These are phyloP conservation scores for Rallus crepitans DNA, from an alignment of 2,797 vertebrate species.

Conservation along the genomic window DNA sequence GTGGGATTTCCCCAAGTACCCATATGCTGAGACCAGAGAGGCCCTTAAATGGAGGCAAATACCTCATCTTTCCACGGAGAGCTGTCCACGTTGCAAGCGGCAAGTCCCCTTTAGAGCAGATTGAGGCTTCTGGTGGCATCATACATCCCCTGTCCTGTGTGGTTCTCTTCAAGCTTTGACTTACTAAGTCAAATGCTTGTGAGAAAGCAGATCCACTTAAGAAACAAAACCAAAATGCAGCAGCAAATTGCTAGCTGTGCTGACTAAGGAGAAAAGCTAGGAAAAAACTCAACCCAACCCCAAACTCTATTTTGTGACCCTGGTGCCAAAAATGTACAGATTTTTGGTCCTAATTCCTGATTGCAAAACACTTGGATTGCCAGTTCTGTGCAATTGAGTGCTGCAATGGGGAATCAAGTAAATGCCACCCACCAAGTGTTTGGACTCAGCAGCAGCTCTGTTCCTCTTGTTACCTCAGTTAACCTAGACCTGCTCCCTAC, in stretches of 20 bases:
- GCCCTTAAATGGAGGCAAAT: background rate
- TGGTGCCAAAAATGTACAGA: background rate
- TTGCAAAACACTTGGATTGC: conserved; percentile 2
- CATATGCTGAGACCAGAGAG: background rate
- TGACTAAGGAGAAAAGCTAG: background rate
- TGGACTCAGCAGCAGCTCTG: conserved; percentile 42
- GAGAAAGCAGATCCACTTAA: background rate
- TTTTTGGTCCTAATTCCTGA: conserved; percentile 9
- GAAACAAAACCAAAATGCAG: background rate
- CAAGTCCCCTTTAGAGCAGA: background rate
- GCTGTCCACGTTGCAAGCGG: background rate
- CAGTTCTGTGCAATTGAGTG: background rate
- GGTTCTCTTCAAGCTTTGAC: background rate
- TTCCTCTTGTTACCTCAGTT: conserved; percentile 54
- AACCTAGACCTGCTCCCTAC: conserved; percentile 59
- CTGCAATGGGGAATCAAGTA: background rate
- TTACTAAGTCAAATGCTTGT: background rate
- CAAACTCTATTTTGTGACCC: background rate
- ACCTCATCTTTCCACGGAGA: background rate
- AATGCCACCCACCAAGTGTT: conserved; percentile 65
- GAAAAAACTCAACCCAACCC: background rate
- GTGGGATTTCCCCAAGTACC: background rate
- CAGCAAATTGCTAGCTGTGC: background rate
- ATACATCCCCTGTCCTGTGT: background rate
- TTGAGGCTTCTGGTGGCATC: background rate